These are phyloP conservation scores for Oxyscelio sp. DNA, from an alignment of 2,888 invertebrate species.

Conservation along the genomic window DNA sequence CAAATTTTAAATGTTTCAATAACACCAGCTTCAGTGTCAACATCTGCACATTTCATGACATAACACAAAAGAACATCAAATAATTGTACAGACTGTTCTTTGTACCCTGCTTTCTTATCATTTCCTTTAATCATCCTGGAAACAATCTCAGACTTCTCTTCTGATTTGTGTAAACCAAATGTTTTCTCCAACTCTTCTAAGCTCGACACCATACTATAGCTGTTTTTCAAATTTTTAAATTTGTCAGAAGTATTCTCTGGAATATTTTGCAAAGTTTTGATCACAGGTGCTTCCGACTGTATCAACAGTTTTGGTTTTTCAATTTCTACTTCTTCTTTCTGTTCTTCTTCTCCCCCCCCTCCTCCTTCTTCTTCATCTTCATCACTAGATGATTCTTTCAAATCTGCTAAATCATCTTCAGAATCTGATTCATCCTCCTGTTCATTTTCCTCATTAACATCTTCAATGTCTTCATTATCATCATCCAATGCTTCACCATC, in stretches of 20 bases:
- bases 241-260: constrained; percentile 31
- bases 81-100: constrained; percentile 92
- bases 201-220: constrained; percentile 90
- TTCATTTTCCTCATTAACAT: constrained; percentile 81
- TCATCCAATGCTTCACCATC: constrained; percentile 81
- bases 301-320: too few species aligned
- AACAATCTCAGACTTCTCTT: constrained; percentile 92
- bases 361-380: constrained; percentile 75
- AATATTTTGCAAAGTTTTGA: constrained; percentile 11
- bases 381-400: constrained; percentile 80
- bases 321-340: too few species aligned
- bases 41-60: constrained; percentile 91
- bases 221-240: constrained; percentile 27
- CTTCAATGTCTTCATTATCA: too few species aligned
- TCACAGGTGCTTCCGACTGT: too few species aligned
- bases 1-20: constrained; percentile 90
- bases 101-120: constrained; percentile 95
- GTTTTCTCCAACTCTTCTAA: constrained; percentile 91
- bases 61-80: constrained; percentile 94
- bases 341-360: constrained; percentile 33
- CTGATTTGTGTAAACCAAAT: constrained; percentile 90
- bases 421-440: constrained; percentile 68
- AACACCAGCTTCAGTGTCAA: constrained; percentile 86
- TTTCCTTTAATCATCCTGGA: constrained; percentile 96
- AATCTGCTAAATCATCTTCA: constrained; percentile 82